These are phyloP conservation scores for Myiotriccus ornatus DNA, from an alignment of 2,797 vertebrate species.

Conservation along the genomic window DNA sequence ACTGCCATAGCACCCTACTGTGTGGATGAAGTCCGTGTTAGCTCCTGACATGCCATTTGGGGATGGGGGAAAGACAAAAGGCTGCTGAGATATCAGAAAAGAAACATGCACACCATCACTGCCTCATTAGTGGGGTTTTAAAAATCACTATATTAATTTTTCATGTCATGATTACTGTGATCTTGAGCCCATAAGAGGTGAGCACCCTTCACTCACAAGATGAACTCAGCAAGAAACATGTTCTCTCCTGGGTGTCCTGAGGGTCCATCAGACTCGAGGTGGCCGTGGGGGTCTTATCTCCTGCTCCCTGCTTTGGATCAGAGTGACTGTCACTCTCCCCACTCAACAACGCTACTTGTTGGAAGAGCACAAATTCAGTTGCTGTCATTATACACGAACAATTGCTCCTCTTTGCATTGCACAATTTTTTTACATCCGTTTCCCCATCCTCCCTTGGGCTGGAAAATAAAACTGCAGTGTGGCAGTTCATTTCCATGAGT, in stretches of 20 bases:
- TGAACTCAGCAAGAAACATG: neutral
- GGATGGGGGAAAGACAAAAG: neutral
- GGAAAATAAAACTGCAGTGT: neutral
- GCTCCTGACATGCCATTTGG: neutral
- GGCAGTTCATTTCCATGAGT: neutral
- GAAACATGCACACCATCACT: neutral
- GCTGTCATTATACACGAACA: accelerated
- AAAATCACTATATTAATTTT: neutral
- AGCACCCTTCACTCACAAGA: neutral
- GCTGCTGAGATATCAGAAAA: neutral
- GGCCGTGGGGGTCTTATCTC: neutral
- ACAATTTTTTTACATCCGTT: accelerated
- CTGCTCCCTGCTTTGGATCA: neutral
- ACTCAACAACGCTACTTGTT: accelerated
- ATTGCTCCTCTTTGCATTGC: neutral
- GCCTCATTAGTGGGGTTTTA: neutral
- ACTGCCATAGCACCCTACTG: neutral
- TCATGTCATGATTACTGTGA: neutral
- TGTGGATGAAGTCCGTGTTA: neutral
- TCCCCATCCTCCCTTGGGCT: neutral
- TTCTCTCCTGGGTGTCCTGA: neutral
- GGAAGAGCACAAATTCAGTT: neutral
- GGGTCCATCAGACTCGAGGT: neutral
- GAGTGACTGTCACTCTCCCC: neutral
- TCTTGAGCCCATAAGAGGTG: neutral